These are phyloP conservation scores for Fragum sueziense DNA, from an alignment of 2,888 invertebrate species.

Conservation along the genomic window DNA sequence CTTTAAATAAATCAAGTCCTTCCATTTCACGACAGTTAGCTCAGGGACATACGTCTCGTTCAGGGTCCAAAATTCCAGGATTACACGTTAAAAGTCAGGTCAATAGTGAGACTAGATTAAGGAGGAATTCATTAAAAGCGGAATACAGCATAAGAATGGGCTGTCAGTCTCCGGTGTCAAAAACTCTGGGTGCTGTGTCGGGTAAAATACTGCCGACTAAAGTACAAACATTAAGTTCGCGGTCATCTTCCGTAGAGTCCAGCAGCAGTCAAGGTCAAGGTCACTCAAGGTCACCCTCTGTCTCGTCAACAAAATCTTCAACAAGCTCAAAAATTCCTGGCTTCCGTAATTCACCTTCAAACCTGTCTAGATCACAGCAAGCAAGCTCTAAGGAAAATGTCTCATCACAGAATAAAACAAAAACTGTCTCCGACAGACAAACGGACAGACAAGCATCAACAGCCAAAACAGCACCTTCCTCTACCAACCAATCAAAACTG, in stretches of 20 bases:
- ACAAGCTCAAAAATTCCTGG: conserved; percentile 50
- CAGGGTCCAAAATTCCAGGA: conserved; percentile 47
- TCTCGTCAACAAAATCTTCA: conserved; percentile 39
- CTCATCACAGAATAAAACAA: conserved; percentile 5
- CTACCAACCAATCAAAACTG: conserved; percentile 27
- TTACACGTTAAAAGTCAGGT: conserved; percentile 10
- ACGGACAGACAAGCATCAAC: background rate
- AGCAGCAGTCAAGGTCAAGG: conserved; percentile 32
- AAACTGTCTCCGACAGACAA: background rate
- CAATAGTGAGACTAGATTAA: conserved; percentile 36
- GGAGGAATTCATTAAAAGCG: conserved; percentile 56
- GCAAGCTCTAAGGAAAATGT: conserved; percentile 16
- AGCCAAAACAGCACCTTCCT: background rate
- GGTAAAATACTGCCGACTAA: conserved; percentile 23
- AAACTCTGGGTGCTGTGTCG: background rate
- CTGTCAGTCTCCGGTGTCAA: conserved; percentile 34
- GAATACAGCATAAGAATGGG: conserved; percentile 66
- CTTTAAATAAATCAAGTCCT: conserved; percentile 48
- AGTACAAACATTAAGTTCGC: conserved; percentile 19
- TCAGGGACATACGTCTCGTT: conserved; percentile 20
- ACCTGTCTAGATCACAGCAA: background rate
- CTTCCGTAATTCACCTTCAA: conserved; percentile 21
- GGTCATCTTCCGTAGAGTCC: conserved; percentile 41
- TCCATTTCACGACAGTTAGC: conserved; percentile 41
- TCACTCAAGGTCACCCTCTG: conserved; percentile 45